These are phyloP conservation scores for Callospermophilus lateralis DNA, from an alignment of 2,113 vertebrate genomes.

Conservation along the genomic window DNA sequence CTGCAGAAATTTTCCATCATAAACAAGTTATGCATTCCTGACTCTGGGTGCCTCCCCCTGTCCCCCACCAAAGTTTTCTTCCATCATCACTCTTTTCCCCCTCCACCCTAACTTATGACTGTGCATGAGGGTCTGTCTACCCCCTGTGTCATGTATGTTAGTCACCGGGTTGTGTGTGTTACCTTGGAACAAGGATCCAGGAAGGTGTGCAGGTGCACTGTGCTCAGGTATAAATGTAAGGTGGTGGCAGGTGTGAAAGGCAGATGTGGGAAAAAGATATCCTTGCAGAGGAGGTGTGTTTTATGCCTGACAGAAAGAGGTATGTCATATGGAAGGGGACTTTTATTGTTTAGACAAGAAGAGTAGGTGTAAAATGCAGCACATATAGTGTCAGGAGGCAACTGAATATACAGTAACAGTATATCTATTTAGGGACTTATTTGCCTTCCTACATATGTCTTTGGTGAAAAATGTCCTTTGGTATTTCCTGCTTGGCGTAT, in stretches of 20 bases:
- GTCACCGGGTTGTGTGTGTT: no score
- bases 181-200: neutral
- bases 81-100: neutral
- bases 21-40: constrained; percentile 72
- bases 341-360: neutral
- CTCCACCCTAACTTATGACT: neutral
- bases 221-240: neutral
- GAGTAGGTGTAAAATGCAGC: neutral
- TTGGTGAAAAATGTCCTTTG: neutral
- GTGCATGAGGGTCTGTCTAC: neutral
- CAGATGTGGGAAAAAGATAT: neutral
- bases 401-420: neutral
- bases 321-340: neutral
- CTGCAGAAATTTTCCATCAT: constrained; percentile 79
- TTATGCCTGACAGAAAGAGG: neutral
- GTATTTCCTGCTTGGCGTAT: neutral
- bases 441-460: neutral
- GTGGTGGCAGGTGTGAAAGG: neutral
- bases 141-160: neutral
- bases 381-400: neutral
- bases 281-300: constrained; percentile 2
- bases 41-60: neutral
- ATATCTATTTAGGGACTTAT: neutral
- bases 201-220: neutral
- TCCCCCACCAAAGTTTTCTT: constrained; percentile 48